Percentiles rank a stretch among this genome's conserved stretches.
Conservation (phyloP, 1,140 invertebrate genomes). For the Palaemon carinicauda region DNA sequence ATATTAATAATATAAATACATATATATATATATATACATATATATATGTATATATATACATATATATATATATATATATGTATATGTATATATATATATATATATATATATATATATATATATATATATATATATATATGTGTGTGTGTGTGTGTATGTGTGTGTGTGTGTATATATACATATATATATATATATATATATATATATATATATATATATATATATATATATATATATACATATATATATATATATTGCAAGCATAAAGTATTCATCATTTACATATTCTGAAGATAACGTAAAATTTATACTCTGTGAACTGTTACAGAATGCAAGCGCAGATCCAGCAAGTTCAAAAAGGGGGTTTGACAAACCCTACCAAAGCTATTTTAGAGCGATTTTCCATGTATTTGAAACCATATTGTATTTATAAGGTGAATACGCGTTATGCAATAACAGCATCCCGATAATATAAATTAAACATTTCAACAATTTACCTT, state of each 20-base stretch:
- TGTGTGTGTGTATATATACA: conserved; percentile 18
- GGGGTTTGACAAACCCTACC: too few species aligned
- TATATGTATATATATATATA: conserved; percentile 10
- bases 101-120: conserved; percentile 10
- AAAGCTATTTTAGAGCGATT: too few species aligned
- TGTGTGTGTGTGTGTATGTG: background rate
- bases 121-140: conserved; percentile 20
- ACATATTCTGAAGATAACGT: background rate
- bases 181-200: conserved; percentile 11
- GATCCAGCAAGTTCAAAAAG: too few species aligned
- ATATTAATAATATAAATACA: background rate
- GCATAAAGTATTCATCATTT: background rate
- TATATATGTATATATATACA: conserved; percentile 13
- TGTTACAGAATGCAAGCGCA: background rate
- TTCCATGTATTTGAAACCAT: too few species aligned
- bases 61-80: conserved; percentile 15
- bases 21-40: conserved; percentile 16
- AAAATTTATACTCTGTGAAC: background rate
- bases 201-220: conserved; percentile 13
- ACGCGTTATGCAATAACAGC: too few species aligned
- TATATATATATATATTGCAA: background rate
- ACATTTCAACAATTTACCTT: too few species aligned
- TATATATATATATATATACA: conserved; percentile 8
- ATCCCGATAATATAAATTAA: too few species aligned
- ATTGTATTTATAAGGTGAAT: too few species aligned